phyloP scores from a whole-genome alignment of 2,113 vertebrate genomes.

The Ictidomys tridecemlineatus region DNA sequence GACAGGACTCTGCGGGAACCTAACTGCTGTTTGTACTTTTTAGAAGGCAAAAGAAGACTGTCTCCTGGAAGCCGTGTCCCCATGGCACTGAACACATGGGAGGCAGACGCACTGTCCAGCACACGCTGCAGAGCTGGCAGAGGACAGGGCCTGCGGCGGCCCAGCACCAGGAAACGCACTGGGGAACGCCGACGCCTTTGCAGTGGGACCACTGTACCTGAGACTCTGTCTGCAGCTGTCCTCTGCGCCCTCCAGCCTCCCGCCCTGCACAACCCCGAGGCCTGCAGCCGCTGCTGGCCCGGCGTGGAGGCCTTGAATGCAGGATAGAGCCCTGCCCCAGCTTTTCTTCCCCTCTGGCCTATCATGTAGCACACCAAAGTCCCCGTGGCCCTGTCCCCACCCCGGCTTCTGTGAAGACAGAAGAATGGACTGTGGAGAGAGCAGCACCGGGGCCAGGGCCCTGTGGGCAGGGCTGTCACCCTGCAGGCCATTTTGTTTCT shows the following conservation, averaged over 20 bases:
- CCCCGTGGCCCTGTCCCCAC: rapidly evolving
- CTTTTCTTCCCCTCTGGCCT: background rate
- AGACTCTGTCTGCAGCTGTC: rapidly evolving
- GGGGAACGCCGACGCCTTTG: rapidly evolving
- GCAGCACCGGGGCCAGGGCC: background rate
- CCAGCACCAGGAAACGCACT: no score
- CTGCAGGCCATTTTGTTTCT: background rate
- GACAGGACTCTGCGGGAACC: rapidly evolving
- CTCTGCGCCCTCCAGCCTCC: background rate
- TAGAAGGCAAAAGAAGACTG: background rate
- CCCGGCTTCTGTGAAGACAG: background rate
- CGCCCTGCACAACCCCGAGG: background rate
- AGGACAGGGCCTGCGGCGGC: no score
- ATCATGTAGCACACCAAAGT: rapidly evolving
- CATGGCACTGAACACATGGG: rapidly evolving
- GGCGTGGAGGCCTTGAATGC: rapidly evolving
- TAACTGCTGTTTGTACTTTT: background rate
- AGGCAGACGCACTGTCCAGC: rapidly evolving
- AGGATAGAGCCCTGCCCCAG: rapidly evolving
- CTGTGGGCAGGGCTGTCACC: rapidly evolving
- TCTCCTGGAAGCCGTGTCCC: background rate
- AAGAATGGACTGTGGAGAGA: background rate
- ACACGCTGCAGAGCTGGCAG: rapidly evolving
- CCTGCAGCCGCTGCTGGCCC: background rate
- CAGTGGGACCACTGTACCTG: rapidly evolving